phyloP scores from a whole-genome alignment of 92 coral and sea anemone genomes.

The Parazoanthus darwini region DNA sequence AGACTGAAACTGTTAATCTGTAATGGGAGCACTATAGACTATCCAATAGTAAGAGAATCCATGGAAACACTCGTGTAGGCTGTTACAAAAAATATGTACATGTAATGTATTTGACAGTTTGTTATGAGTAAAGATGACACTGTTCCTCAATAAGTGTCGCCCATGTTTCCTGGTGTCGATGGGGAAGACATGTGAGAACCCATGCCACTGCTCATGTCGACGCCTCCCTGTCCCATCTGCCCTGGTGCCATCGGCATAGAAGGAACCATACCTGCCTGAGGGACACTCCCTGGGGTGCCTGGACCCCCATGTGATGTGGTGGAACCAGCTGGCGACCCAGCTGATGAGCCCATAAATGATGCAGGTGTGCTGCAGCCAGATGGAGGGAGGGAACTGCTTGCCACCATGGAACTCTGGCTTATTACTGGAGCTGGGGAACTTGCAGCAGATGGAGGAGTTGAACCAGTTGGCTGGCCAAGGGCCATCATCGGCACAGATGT shows the following conservation, averaged over 20 bases:
- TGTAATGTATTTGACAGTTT: not conserved
- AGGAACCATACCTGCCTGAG: conserved; percentile 46
- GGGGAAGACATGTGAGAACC: conserved; percentile 69
- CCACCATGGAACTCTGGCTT: conserved; percentile 80
- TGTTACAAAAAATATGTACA: conserved; percentile 25
- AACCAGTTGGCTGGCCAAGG: conserved; percentile 57
- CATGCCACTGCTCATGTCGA: conserved; percentile 53
- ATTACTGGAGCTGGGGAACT: conserved; percentile 74
- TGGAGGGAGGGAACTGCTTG: conserved; percentile 76
- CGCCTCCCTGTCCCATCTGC: conserved; percentile 56
- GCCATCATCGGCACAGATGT: conserved; percentile 34
- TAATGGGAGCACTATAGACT: too few relatives aligned
- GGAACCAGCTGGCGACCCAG: conserved; percentile 69
- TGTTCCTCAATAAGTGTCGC: not conserved
- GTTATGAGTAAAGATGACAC: too few relatives aligned
- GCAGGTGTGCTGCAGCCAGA: conserved; percentile 93
- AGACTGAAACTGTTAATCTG: not conserved
- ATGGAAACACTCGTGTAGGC: not conserved
- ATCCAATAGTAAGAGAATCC: not conserved
- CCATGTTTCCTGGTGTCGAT: conserved; percentile 55
- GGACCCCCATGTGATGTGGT: conserved; percentile 67
- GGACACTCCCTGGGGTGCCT: conserved; percentile 66
- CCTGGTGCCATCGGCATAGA: conserved; percentile 43
- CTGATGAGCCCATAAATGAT: conserved; percentile 77
- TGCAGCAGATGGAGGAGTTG: conserved; percentile 77